Evolutionary conservation across 2,888 invertebrate genomes (phyloP).

Genomic region (Parnassius apollo): DNA sequence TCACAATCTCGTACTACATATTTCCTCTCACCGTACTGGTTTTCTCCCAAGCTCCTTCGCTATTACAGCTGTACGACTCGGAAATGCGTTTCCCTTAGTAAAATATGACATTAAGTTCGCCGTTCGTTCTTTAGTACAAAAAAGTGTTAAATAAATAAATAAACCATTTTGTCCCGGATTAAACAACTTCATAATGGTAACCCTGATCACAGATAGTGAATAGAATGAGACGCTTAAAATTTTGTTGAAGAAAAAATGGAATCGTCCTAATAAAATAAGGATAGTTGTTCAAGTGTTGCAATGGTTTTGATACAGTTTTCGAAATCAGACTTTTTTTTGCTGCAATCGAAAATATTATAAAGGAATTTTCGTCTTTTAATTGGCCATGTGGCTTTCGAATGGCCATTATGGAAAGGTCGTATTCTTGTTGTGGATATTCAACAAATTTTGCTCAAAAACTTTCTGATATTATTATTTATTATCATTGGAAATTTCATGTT

Average conservation of each 20-base stretch:
- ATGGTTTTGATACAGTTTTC: constrained; percentile 37
- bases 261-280: constrained; percentile 53
- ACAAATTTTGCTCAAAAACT: too few species aligned
- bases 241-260: constrained; percentile 35
- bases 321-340: constrained; percentile 28
- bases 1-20: too few species aligned
- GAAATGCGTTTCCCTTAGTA: not conserved
- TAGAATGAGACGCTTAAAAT: constrained; percentile 13
- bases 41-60: too few species aligned
- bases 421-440: not conserved
- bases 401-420: constrained; percentile 30
- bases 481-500: too few species aligned
- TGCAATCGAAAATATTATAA: constrained; percentile 6
- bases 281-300: constrained; percentile 57
- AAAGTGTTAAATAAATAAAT: not conserved
- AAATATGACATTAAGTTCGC: too few species aligned
- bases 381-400: constrained; percentile 37
- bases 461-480: too few species aligned
- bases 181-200: not conserved
- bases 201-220: constrained; percentile 2
- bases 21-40: too few species aligned
- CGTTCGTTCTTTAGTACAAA: too few species aligned
- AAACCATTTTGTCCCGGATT: not conserved
- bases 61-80: too few species aligned
- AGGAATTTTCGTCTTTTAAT: constrained; percentile 27